phyloP scores from a whole-genome alignment of 2,888 invertebrate species.

The Sialis lutaria region DNA sequence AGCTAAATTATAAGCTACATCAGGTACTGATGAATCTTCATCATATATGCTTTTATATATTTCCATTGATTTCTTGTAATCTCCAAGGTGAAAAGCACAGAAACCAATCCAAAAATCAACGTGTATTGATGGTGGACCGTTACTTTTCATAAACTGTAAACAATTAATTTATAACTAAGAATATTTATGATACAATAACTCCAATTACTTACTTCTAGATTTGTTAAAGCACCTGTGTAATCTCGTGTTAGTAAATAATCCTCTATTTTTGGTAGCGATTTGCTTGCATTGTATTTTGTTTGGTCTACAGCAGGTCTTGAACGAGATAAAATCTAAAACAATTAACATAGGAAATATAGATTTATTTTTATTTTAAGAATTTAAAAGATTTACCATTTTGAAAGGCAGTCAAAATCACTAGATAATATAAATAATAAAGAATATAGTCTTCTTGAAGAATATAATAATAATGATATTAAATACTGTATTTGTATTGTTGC shows the following conservation, averaged over 20 bases:
- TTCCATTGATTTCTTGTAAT: constrained; percentile 68
- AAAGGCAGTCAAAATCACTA: too few relatives aligned
- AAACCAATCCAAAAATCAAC: constrained; percentile 81
- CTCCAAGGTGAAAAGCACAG: constrained; percentile 89
- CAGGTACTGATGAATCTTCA: constrained; percentile 34
- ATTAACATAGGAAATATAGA: background rate
- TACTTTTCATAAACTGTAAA: constrained; percentile 34
- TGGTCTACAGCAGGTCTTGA: constrained; percentile 56
- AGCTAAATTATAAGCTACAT: constrained; percentile 63
- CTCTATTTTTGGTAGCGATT: constrained; percentile 62
- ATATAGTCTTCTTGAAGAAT: too few relatives aligned
- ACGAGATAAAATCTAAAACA: constrained; percentile 58
- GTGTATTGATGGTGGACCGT: constrained; percentile 27
- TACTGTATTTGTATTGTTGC: constrained; percentile 3
- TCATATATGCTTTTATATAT: constrained; percentile 43
- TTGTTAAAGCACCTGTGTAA: constrained; percentile 85
- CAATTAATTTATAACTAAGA: constrained; percentile 5
- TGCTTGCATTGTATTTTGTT: constrained; percentile 23
- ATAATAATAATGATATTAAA: too few relatives aligned
- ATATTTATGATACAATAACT: constrained; percentile 6
- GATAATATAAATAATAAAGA: too few relatives aligned
- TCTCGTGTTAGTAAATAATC: constrained; percentile 81
- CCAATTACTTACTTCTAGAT: constrained; percentile 55
- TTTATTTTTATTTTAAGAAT: too few relatives aligned
- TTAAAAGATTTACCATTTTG: too few relatives aligned